Conservation (phyloP, 2,797 vertebrate genomes). For the Hafferia zeledoni region DNA sequence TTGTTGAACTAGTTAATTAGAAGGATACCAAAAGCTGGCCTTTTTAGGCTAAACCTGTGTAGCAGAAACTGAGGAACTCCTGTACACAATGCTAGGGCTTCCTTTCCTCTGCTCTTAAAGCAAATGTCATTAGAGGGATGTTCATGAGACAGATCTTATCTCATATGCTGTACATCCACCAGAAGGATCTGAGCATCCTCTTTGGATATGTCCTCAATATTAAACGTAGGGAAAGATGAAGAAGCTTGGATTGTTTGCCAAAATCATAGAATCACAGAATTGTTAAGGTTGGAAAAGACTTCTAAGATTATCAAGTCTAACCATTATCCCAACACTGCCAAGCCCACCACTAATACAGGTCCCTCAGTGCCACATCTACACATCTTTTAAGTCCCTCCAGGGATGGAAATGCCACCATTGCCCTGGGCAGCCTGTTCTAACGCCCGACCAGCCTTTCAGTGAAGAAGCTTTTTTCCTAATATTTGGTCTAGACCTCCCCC, state of each 20-base stretch:
- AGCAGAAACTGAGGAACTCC: background rate
- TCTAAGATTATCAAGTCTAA: background rate
- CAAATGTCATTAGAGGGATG: background rate
- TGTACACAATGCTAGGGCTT: background rate
- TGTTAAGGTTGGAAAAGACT: background rate
- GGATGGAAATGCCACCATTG: background rate
- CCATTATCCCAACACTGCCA: background rate
- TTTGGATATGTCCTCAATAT: fast-evolving
- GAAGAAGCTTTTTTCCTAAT: background rate
- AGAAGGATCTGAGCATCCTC: background rate
- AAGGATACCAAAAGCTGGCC: background rate
- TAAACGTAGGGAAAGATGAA: background rate
- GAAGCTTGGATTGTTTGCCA: background rate
- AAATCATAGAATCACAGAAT: background rate
- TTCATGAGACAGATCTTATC: background rate
- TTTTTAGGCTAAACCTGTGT: background rate
- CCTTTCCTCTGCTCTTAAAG: background rate
- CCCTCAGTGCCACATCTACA: background rate
- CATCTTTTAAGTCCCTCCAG: background rate
- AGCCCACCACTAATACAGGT: fast-evolving
- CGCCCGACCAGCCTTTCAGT: background rate
- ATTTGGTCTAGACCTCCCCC: background rate
- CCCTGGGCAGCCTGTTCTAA: background rate
- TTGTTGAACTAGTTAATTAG: background rate
- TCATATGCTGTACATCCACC: fast-evolving